phyloP scores from a whole-genome alignment of 1,140 invertebrate genomes.

The Wiebesia pumilae region DNA sequence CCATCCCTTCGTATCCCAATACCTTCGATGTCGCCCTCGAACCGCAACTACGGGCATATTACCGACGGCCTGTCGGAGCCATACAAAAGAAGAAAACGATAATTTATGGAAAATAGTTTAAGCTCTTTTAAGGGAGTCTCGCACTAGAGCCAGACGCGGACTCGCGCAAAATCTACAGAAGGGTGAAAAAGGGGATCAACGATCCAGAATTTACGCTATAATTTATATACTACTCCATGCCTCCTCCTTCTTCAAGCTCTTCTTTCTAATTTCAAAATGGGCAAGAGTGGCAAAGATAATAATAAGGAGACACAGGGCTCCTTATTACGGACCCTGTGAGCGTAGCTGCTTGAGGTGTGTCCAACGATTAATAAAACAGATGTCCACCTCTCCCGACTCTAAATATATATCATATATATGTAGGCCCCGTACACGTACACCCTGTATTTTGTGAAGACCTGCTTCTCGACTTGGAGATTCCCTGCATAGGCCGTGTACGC shows the following conservation, averaged over 20 bases:
- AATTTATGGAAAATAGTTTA: constrained; percentile 54
- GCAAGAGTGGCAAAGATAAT: too few species aligned
- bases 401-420: not conserved
- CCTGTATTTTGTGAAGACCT: constrained; percentile 26
- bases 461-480: not conserved
- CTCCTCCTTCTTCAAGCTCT: constrained; percentile 30
- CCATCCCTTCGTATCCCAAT: not conserved
- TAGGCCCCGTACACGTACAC: not conserved
- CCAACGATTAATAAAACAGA: constrained; percentile 38
- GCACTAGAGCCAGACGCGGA: not conserved
- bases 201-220: constrained; percentile 18
- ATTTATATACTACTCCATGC: constrained; percentile 10
- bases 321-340: constrained; percentile 49
- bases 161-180: constrained; percentile 11
- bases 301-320: not conserved
- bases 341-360: constrained; percentile 28
- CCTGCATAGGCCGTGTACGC: not conserved
- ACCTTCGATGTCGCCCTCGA: not conserved
- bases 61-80: not conserved
- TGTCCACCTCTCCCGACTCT: not conserved
- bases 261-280: constrained; percentile 32
- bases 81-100: constrained; percentile 22
- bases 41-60: constrained; percentile 26
- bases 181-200: not conserved
- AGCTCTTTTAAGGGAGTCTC: constrained; percentile 47